Base-by-base conservation (phyloP, 2,113 vertebrate genomes). In the Cettia cetti region DNA sequence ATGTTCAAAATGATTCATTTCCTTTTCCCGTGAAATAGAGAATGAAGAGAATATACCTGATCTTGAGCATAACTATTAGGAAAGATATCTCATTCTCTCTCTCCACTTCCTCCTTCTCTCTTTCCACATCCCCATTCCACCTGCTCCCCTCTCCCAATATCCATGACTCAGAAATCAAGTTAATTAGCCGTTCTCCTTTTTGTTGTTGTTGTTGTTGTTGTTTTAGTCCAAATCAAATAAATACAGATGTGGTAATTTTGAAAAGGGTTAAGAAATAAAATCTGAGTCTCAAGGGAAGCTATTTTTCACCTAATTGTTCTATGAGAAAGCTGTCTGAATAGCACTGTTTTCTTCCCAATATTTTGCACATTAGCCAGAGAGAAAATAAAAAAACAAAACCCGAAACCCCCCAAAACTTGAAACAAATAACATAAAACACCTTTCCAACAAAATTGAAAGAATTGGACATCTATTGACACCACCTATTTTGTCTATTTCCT, bases 81-180 rank as follows among this genome's bases (percentile, higher is more conserved):
- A 74, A 61, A 63, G 10, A 33, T 4, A 2, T 47, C 5, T 42
- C 20, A 7, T 24, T 54, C 2, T 53, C 23, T 64, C 14, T 30
- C 3, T 11, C 13, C 24, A n/a, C 16, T 17, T 63, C 20, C 13
- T 47, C 13, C 54, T 39, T 24, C 4, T 1, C 7, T 12, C 4
- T 47, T 24, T 5, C 11, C 15, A 40, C 39, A 9, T 65, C 37
- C 24, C 4, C 6, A 31, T 8, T 75, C 35, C 10, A 40, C 11
- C 28, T 33, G 18, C 14, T 16, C 1, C 4, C 2, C 7, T 1
- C 5, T 9, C 28, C 23, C 13, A 16, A 4, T 42, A 68, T n/a
- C 11, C 15, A 8, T 84, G 18, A 4, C 11, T 76, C 40, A 26
- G 6, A 59, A 40, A 66, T 9, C 3, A 10, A 89, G 15, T 33